Evolutionary conservation across 2,113 vertebrate species (phyloP), one percentile per base, ranked within the genome.

Genomic region (Taurulus bubalis): DNA sequence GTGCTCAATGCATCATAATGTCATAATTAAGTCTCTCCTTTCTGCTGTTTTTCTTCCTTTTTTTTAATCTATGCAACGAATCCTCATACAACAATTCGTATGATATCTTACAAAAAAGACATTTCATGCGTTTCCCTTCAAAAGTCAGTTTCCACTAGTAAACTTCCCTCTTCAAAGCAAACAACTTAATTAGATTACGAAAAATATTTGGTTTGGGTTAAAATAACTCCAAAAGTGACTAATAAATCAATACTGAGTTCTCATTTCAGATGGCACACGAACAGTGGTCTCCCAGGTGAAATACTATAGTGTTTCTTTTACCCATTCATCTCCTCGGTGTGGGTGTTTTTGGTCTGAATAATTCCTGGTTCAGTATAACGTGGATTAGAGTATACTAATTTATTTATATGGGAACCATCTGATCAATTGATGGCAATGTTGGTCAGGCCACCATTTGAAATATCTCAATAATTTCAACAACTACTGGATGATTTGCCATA

Each of bases 1-100:
- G 53, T 66, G 65, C 22, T 53, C 51, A n/a, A 53, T 55, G 22
- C 22, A 71, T 80, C 66, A 80, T 63, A 10, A n/a, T 24, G 34
- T 42, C 38, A 47, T 3, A 32, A 32, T 32, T n/a, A 28, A 16
- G 49, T 36, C n/a, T 42, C 34, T 56, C 40, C 9, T 38, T 38
- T 72, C 9, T 36, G 64, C 28, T 11, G 64, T 32, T 10, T 42
- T 76, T 68, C 47, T 38, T 69, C 38, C 24, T 63, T 56, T 72
- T 55, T 32, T 18, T n/a, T 53, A 8, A 22, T 22, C 8, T 2
- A 28, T 66, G 42, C 45, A 6, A 47, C 7, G 8, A 51, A 49
- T 49, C 47, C 16, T 49, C 16, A 20, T 20, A 49, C 47, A 20
- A 6, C 6, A 7, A 49, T 20, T 49, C 3, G 16, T 45, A 15